Base-by-base conservation (phyloP, 2,888 invertebrate species). In the Mythimna albipuncta region DNA sequence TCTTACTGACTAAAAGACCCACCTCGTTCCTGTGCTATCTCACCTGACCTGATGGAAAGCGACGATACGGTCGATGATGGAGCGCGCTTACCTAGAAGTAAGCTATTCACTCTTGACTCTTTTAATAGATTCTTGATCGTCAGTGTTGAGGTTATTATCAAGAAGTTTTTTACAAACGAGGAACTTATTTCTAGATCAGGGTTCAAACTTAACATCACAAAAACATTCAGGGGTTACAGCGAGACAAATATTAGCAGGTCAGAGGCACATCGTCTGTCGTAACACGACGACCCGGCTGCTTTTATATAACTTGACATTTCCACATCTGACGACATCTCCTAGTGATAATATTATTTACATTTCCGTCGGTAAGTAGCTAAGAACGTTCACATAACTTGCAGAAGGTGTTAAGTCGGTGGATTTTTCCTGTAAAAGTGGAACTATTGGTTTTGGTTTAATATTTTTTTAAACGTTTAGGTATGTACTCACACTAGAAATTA, bases 301-400 rank as follows among this genome's bases (percentile, higher is more conserved):
- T 88, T 92, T 91, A 90, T 87, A 82, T 89, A 90, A 91, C 84
- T 82, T 91, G 90, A 89, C 89, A 91, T 91, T 91, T 90, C 79
- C 84, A 87, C 63, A 75, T 77, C 73, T 89, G 87, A 79, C 85
- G 88, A 89, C 87, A 88, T 87, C 79, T 86, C 52, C 62, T 66
- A 58, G 62, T 62, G 59, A 69, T 80, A 70, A 70, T 54, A 59
- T 66, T 69, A 69, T 78, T 81, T 58, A 82, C 70, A 74, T 70
- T 73, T 68, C 64, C 50, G 55, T 58, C 32, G 10, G 26, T 41
- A 57, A 44, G 44, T 64, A 63, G 44, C n/a, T 57, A 16, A 16
- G 41, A 52, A 68, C 55, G n/a, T 75, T 69, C 52, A 67, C 11
- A 54, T 54, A 69, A 63, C 38, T 26, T 35, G 19, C n/a, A n/a